phyloP scores from a whole-genome alignment of 2,113 vertebrate species.

The Gracilinanus agilis region DNA sequence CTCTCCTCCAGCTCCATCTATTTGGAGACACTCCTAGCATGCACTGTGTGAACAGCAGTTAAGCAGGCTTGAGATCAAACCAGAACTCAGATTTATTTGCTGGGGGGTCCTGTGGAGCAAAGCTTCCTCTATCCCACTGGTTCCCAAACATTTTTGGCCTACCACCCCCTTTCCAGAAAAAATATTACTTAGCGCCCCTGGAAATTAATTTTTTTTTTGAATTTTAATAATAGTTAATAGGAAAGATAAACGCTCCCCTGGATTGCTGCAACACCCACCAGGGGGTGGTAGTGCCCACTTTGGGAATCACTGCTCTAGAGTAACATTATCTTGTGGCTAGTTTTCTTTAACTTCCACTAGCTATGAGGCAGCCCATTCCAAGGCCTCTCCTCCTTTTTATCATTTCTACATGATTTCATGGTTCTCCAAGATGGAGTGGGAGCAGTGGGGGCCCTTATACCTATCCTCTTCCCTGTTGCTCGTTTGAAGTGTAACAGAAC shows the following conservation, averaged over 20 bases:
- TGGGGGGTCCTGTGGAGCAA: not conserved
- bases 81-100: not conserved
- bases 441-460: not conserved
- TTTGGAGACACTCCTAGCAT: not conserved
- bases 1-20: accelerated
- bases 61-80: not conserved
- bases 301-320: too few species aligned
- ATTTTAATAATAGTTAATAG: too few species aligned
- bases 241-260: too few species aligned
- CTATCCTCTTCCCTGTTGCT: not conserved
- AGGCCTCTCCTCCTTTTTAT: not conserved
- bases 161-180: too few species aligned
- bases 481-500: not conserved
- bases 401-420: not conserved
- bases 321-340: not conserved
- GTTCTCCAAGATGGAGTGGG: not conserved
- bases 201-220: too few species aligned
- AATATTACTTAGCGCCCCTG: too few species aligned
- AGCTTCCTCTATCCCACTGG: too few species aligned
- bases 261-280: too few species aligned
- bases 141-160: too few species aligned
- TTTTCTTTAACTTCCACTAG: too few species aligned
- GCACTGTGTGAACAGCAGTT: accelerated
- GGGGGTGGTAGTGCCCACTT: too few species aligned
- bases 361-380: not conserved